Conservation (phyloP, 2,797 vertebrate species). For the Australoheros facetus region DNA sequence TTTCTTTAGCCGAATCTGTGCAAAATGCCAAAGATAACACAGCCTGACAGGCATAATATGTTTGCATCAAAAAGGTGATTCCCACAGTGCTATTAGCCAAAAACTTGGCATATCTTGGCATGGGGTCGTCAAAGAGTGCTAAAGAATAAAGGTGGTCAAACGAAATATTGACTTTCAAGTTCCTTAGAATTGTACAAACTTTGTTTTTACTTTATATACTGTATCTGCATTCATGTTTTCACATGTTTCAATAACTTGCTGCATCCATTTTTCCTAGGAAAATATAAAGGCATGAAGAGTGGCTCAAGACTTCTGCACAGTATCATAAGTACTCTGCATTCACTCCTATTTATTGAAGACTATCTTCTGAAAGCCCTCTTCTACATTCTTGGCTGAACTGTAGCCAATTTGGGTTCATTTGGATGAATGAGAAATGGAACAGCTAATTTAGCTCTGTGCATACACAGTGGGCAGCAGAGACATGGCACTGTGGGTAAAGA, state of each 20-base stretch:
- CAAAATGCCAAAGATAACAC: too few relatives aligned
- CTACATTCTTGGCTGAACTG: not conserved
- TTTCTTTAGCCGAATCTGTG: too few relatives aligned
- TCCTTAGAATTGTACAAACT: not conserved
- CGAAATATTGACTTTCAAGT: not conserved
- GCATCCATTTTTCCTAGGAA: too few relatives aligned
- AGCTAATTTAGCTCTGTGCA: not conserved
- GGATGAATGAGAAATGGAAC: not conserved
- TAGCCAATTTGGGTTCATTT: not conserved
- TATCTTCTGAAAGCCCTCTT: not conserved
- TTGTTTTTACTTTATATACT: not conserved
- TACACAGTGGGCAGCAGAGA: not conserved
- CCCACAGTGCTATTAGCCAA: too few relatives aligned
- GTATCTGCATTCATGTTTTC: not conserved
- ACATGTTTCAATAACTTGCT: not conserved
- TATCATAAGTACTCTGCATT: not conserved
- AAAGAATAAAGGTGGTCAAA: not conserved
- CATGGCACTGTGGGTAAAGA: not conserved
- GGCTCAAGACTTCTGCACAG: not conserved
- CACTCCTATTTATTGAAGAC: not conserved
- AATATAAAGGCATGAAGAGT: not conserved
- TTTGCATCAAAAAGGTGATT: too few relatives aligned
- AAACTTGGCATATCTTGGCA: not conserved
- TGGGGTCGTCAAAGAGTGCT: not conserved
- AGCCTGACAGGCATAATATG: too few relatives aligned